A percentile compares a stretch with the other conserved stretches of the same genome.
These are phyloP conservation scores for Diplogasteroides magnus DNA, from an alignment of 1,140 invertebrate genomes.

Conservation along the genomic window DNA sequence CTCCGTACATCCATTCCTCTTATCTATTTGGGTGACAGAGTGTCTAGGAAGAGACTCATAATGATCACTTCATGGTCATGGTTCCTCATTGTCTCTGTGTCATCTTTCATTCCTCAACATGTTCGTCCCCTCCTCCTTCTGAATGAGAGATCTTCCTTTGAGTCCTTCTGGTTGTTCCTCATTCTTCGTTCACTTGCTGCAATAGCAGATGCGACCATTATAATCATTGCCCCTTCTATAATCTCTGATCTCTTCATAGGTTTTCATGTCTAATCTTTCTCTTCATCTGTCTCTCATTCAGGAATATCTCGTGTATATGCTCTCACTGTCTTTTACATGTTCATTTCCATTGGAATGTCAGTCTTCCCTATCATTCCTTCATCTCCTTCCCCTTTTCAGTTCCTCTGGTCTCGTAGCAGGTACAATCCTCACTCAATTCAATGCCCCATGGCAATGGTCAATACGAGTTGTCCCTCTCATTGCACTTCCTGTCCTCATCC, in stretches of 20 bases:
- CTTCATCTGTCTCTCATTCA: conserved; percentile 1
- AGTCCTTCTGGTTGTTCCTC: neutral
- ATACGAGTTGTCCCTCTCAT: neutral
- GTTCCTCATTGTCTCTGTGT: neutral
- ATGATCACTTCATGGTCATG: neutral
- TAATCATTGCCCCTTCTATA: neutral
- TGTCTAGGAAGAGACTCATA: neutral
- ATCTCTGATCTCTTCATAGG: neutral
- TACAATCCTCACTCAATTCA: neutral
- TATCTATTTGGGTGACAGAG: neutral
- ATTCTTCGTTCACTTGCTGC: neutral
- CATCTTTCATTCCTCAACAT: neutral
- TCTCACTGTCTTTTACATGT: neutral
- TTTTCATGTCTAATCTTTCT: too few relatives aligned
- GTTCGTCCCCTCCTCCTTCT: too few relatives aligned
- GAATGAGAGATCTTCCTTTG: too few relatives aligned
- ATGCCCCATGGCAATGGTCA: neutral
- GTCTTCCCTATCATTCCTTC: neutral
- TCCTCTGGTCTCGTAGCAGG: neutral
- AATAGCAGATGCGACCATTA: neutral
- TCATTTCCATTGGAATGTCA: neutral
- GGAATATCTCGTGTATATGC: neutral
- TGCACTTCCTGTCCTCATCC: neutral
- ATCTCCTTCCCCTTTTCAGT: neutral
- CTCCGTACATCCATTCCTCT: neutral